Evolutionary conservation across 1,140 invertebrate species (phyloP).

Genomic region (Lamellibrachia luymesi): DNA sequence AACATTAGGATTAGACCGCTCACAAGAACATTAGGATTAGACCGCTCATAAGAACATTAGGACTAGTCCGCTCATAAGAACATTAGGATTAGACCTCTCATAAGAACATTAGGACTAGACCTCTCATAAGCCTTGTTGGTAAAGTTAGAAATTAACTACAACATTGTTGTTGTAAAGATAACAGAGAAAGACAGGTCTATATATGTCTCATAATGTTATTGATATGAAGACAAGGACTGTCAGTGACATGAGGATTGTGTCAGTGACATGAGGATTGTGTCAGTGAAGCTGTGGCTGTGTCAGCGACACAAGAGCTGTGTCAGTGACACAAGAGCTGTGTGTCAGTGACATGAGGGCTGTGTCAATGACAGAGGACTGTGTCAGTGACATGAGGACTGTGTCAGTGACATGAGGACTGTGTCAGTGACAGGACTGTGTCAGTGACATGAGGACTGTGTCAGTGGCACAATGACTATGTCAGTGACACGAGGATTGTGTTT

Average conservation of each 20-base stretch:
- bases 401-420: neutral
- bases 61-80: too few relatives aligned
- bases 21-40: too few relatives aligned
- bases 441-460: neutral
- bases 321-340: neutral
- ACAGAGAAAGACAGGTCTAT: neutral
- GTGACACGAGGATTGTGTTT: neutral
- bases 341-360: neutral
- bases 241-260: too few relatives aligned
- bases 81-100: too few relatives aligned
- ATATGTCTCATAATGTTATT: neutral
- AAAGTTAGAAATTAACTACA: neutral
- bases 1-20: too few relatives aligned
- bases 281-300: too few relatives aligned
- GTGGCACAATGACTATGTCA: slow-evolving; percentile 10
- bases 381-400: neutral
- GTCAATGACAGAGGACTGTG: neutral
- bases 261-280: too few relatives aligned
- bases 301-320: neutral
- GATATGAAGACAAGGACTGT: neutral
- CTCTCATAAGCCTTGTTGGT: neutral
- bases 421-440: neutral
- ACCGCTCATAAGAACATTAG: too few relatives aligned
- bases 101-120: neutral
- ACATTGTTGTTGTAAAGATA: neutral